These are phyloP conservation scores for Urocynchramus pylzowi DNA, from an alignment of 2,113 vertebrate species.

Conservation along the genomic window DNA sequence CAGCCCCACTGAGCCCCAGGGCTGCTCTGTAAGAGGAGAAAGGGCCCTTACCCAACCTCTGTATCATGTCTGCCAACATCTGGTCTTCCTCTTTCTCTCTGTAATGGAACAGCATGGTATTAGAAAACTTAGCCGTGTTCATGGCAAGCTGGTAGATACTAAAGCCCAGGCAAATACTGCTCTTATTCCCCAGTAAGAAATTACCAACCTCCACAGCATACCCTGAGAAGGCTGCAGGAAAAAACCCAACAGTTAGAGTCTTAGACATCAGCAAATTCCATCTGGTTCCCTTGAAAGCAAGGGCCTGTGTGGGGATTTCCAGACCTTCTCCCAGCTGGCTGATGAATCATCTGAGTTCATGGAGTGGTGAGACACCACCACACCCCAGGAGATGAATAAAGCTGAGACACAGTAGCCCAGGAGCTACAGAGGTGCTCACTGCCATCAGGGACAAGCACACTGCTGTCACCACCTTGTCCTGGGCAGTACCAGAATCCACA, in stretches of 20 bases:
- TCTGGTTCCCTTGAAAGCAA: not conserved
- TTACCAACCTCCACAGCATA: not conserved
- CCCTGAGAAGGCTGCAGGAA: not conserved
- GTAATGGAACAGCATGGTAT: not conserved
- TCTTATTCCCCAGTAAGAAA: not conserved
- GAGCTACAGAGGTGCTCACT: not conserved
- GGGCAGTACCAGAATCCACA: not conserved
- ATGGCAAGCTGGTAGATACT: not conserved
- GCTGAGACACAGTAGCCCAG: not conserved
- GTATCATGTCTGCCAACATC: constrained; percentile 87
- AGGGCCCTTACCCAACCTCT: constrained; percentile 77
- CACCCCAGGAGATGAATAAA: not conserved
- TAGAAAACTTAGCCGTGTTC: not conserved
- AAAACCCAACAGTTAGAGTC: not conserved
- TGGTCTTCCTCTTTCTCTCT: constrained; percentile 94
- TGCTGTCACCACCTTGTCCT: not conserved
- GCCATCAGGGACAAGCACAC: not conserved
- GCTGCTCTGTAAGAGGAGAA: not conserved
- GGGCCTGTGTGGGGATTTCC: not conserved
- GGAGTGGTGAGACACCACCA: not conserved
- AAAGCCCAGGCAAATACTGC: not conserved
- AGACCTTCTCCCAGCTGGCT: not conserved
- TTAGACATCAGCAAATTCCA: not conserved
- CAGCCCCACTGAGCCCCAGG: not conserved
- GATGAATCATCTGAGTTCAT: not conserved